These are phyloP conservation scores for Heliothis subflexa DNA, from an alignment of 1,140 invertebrate species.

Conservation along the genomic window DNA sequence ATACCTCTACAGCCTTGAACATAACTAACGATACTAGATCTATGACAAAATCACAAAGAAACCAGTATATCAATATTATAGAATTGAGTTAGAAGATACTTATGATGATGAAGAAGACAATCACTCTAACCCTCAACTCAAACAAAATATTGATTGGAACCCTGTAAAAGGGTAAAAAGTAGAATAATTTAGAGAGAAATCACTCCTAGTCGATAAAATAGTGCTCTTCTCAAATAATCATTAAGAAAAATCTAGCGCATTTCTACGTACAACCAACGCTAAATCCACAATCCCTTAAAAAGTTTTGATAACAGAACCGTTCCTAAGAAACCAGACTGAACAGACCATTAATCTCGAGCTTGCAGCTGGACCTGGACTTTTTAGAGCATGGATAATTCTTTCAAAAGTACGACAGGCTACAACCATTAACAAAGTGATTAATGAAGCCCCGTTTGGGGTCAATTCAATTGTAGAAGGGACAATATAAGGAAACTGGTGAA, in stretches of 20 bases:
- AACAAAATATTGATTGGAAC: no score
- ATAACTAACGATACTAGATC: neutral
- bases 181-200: no score
- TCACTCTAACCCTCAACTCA: no score
- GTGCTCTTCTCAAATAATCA: no score
- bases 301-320: neutral
- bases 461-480: conserved; percentile 17
- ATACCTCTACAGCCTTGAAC: neutral
- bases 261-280: no score
- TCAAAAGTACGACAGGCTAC: conserved; percentile 3
- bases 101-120: no score
- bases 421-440: conserved; percentile 21
- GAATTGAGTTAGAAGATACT: no score
- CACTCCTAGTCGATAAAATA: no score
- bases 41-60: no score
- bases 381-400: conserved; percentile 26
- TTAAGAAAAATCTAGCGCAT: no score
- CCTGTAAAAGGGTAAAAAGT: no score
- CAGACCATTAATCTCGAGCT: conserved; percentile 4
- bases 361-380: neutral
- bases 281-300: neutral
- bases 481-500: conserved; percentile 3
- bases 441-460: conserved; percentile 21
- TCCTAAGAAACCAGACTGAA: neutral
- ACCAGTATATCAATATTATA: no score